These are phyloP conservation scores for Sterna hirundo DNA, from an alignment of 2,113 vertebrate genomes.

Conservation along the genomic window DNA sequence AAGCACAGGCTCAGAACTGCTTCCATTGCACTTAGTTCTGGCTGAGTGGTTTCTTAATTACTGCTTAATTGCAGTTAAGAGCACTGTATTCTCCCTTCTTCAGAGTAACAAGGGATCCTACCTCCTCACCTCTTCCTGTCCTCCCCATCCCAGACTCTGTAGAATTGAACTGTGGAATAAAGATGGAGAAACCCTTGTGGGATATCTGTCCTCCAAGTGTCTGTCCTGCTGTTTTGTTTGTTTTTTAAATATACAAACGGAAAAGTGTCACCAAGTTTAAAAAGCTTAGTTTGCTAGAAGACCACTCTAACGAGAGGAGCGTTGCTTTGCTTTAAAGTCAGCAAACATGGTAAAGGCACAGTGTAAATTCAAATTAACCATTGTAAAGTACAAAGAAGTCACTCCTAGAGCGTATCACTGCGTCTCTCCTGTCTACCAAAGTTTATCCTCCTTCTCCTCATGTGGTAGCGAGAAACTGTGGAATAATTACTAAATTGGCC, in stretches of 20 bases:
- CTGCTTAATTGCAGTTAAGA: not conserved
- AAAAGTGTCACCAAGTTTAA: not conserved
- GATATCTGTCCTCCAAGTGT: not conserved
- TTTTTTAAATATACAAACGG: not conserved
- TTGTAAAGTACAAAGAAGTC: not conserved
- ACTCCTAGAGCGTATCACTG: rapidly evolving
- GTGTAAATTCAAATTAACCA: not conserved
- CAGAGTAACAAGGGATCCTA: not conserved
- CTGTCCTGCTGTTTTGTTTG: not conserved
- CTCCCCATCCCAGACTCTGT: not conserved
- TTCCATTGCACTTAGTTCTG: not conserved
- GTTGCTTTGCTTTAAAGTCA: not conserved
- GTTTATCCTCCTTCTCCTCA: not conserved
- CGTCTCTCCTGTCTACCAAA: not conserved
- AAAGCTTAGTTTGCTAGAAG: not conserved
- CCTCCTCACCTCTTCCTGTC: not conserved
- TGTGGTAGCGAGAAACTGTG: not conserved
- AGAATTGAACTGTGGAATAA: not conserved
- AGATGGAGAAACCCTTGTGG: not conserved
- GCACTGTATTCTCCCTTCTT: not conserved
- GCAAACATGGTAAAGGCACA: not conserved
- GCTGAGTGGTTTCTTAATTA: not conserved
- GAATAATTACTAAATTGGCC: too few relatives aligned
- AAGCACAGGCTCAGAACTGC: not conserved
- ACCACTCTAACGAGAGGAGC: not conserved